A percentile compares a stretch with the other conserved stretches of the same genome.
phyloP scores from a whole-genome alignment of 2,888 invertebrate species.

The Conus canariensis region DNA sequence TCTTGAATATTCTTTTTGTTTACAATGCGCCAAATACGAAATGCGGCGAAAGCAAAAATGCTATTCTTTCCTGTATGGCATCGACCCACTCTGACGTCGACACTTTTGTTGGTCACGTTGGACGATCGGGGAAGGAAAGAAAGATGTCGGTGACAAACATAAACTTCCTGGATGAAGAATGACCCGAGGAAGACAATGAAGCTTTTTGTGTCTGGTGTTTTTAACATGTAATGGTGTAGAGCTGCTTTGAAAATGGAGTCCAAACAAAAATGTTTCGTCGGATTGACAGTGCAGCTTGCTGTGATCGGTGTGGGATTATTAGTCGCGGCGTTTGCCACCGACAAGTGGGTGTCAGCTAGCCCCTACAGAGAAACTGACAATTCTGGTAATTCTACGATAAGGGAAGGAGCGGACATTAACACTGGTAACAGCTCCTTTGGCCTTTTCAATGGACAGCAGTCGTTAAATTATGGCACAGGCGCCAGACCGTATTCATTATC shows the following conservation, averaged over 20 bases:
- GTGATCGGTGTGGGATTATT: constrained; percentile 88
- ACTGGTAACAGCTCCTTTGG: constrained; percentile 84
- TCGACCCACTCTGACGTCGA: neutral
- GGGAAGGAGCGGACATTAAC: constrained; percentile 28
- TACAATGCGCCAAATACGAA: neutral
- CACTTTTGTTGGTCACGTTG: no score
- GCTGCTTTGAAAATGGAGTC: constrained; percentile 81
- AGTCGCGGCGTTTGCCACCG: constrained; percentile 90
- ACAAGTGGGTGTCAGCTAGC: constrained; percentile 89
- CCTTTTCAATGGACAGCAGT: constrained; percentile 91
- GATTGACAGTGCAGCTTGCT: constrained; percentile 89
- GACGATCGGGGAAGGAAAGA: neutral
- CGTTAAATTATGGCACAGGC: constrained; percentile 90
- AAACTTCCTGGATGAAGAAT: neutral
- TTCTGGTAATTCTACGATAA: neutral
- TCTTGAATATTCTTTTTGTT: no score
- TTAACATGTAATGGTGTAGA: neutral
- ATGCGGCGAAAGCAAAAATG: neutral
- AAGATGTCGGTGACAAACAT: neutral
- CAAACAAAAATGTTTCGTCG: constrained; percentile 88
- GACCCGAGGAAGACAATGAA: neutral
- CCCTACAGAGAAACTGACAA: constrained; percentile 80
- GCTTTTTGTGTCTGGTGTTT: neutral
- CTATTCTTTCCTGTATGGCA: neutral
- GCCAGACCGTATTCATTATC: constrained; percentile 87